phyloP scores from a whole-genome alignment of 2,113 vertebrate species.

The Sphaerodactylus townsendi region DNA sequence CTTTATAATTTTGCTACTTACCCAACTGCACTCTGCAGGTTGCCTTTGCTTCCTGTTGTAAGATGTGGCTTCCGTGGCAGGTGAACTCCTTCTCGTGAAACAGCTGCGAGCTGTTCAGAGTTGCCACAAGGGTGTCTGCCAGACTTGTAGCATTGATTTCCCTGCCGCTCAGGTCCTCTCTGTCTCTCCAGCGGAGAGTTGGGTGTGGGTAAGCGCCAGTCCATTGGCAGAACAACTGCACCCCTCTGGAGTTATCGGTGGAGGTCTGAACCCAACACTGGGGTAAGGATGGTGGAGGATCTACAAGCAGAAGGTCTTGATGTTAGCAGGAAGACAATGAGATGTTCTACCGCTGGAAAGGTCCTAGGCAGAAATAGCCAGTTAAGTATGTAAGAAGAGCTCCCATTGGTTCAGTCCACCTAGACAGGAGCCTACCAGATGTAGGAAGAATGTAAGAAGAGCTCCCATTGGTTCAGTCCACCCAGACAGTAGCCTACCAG shows the following conservation, averaged over 20 bases:
- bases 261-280: constrained; percentile 74
- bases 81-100: constrained; percentile 73
- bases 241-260: background rate
- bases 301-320: constrained; percentile 64
- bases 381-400: too few species aligned
- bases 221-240: constrained; percentile 87
- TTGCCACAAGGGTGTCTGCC: constrained; percentile 66
- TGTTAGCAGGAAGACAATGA: background rate
- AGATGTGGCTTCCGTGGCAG: constrained; percentile 75
- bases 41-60: constrained; percentile 32
- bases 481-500: too few species aligned
- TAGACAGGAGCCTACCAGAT: too few species aligned
- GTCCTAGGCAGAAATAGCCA: background rate
- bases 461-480: too few species aligned
- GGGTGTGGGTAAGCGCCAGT: constrained; percentile 82
- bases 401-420: too few species aligned
- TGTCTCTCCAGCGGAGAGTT: constrained; percentile 77
- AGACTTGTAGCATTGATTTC: constrained; percentile 23
- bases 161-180: constrained; percentile 54
- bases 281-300: constrained; percentile 68
- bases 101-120: constrained; percentile 76
- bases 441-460: too few species aligned
- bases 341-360: background rate
- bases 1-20: constrained; percentile 69
- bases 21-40: constrained; percentile 80